These are phyloP conservation scores for Thumatha senex DNA, from an alignment of 2,888 invertebrate genomes.

Conservation along the genomic window DNA sequence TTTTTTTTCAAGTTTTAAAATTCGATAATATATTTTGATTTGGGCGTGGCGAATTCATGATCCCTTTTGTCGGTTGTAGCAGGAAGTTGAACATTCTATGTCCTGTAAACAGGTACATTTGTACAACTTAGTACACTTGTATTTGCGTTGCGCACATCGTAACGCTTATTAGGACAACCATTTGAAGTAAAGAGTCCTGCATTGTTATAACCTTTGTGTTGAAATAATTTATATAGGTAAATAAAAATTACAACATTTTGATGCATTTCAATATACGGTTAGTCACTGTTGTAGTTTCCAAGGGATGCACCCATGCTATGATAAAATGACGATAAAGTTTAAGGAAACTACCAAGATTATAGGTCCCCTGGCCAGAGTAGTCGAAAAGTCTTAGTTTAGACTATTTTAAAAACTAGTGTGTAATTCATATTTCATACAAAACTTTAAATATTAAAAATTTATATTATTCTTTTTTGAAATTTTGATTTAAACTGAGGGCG, in stretches of 20 bases:
- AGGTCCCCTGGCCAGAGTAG: background rate
- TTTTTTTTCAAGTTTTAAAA: conserved; percentile 46
- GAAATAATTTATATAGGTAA: conserved; percentile 46
- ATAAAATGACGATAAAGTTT: no score
- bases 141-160: conserved; percentile 54
- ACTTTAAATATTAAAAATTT: no score
- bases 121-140: conserved; percentile 67
- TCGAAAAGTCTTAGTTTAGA: no score
- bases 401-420: no score
- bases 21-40: conserved; percentile 80
- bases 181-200: conserved; percentile 48
- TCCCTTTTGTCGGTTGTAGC: conserved; percentile 63
- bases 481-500: no score
- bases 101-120: conserved; percentile 66
- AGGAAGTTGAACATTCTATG: conserved; percentile 67
- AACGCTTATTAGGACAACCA: conserved; percentile 63
- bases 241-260: conserved; percentile 30
- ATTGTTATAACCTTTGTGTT: conserved; percentile 42
- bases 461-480: no score
- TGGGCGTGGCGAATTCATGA: conserved; percentile 78
- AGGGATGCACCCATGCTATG: background rate
- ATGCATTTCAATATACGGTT: conserved; percentile 18
- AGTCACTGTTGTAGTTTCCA: background rate
- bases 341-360: no score
- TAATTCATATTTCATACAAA: no score